A percentile compares a stretch with the other conserved stretches of the same genome.
Evolutionary conservation across 1,140 invertebrate genomes (phyloP).

Genomic region (Papilio polyxenes): DNA sequence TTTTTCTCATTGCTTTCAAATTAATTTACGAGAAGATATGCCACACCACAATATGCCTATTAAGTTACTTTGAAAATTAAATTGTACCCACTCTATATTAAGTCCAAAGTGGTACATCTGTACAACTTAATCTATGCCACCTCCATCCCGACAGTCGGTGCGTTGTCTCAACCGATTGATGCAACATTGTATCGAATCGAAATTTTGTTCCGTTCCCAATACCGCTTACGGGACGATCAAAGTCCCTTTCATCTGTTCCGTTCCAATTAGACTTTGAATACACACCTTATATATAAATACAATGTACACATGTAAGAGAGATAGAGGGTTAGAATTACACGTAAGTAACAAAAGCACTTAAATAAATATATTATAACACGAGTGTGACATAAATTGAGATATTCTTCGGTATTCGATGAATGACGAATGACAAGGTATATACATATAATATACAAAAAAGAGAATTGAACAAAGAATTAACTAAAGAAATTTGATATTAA

Average conservation of each 20-base stretch:
- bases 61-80: background rate
- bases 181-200: constrained; percentile 62
- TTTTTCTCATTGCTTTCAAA: too few relatives aligned
- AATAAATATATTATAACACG: background rate
- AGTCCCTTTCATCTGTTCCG: constrained; percentile 36
- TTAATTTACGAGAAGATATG: too few relatives aligned
- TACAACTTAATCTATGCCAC: constrained; percentile 50
- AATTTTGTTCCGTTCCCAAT: constrained; percentile 53
- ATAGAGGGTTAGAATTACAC: background rate
- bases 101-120: constrained; percentile 39
- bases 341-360: background rate
- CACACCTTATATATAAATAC: background rate
- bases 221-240: constrained; percentile 37
- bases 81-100: background rate
- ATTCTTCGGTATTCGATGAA: too few relatives aligned
- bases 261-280: constrained; percentile 27
- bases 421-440: too few relatives aligned
- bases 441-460: too few relatives aligned
- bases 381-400: too few relatives aligned
- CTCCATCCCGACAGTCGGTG: constrained; percentile 64
- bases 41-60: too few relatives aligned
- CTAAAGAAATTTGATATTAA: too few relatives aligned
- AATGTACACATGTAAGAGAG: background rate
- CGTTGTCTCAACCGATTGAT: constrained; percentile 74
- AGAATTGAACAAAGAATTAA: too few relatives aligned